phyloP scores from a whole-genome alignment of 2,888 invertebrate genomes.

The Syritta pipiens region DNA sequence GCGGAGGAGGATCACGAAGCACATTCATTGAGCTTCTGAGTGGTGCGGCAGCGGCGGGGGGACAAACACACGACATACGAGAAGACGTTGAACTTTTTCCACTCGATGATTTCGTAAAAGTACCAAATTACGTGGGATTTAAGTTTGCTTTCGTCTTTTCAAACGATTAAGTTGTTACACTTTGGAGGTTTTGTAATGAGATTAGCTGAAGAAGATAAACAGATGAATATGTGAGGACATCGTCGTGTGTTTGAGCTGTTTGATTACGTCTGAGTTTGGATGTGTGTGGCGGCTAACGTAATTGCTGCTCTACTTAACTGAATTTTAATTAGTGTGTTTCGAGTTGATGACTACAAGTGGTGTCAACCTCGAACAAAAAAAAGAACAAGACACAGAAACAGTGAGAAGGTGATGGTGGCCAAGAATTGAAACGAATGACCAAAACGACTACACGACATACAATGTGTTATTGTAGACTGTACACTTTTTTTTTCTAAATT shows the following conservation, averaged over 20 bases:
- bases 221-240: background rate
- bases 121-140: conserved; percentile 44
- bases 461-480: no score
- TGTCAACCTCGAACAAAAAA: conserved; percentile 1
- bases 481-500: no score
- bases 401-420: no score
- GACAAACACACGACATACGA: conserved; percentile 4
- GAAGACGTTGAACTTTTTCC: conserved; percentile 66
- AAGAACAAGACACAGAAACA: background rate
- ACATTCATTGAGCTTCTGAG: conserved; percentile 57
- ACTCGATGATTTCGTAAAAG: conserved; percentile 54
- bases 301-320: conserved; percentile 17
- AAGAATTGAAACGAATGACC: no score
- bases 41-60: conserved; percentile 18
- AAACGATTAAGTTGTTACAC: conserved; percentile 41
- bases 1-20: no score
- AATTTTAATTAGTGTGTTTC: conserved; percentile 15
- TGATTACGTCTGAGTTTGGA: no score
- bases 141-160: background rate
- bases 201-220: background rate
- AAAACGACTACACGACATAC: no score
- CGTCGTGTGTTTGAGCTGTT: background rate
- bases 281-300: no score
- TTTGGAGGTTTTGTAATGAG: conserved; percentile 43
- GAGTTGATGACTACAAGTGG: conserved; percentile 18